Evolutionary conservation across 2,888 invertebrate species (phyloP).

Genomic region (Dryadula phaetusa): DNA sequence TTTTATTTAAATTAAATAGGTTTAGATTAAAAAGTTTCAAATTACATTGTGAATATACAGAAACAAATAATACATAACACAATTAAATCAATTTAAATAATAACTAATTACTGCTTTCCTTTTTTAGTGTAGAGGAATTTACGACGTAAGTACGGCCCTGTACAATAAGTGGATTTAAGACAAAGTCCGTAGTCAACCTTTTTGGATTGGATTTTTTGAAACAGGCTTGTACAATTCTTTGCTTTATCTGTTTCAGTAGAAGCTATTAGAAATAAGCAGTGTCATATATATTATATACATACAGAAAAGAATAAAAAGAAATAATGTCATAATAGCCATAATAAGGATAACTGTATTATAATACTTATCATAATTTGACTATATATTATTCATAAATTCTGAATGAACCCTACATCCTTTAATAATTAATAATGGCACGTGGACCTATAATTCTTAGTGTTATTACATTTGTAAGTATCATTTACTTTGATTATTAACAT

Average conservation of each 20-base stretch:
- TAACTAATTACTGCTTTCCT: too few relatives aligned
- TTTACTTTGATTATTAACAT: too few relatives aligned
- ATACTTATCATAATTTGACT: too few relatives aligned
- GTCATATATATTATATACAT: neutral
- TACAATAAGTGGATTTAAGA: neutral
- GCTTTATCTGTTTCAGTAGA: neutral
- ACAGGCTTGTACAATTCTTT: neutral
- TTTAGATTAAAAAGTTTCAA: too few relatives aligned
- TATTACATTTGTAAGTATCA: constrained; percentile 19
- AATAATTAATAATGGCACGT: constrained; percentile 1
- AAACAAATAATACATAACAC: neutral
- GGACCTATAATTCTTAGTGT: constrained; percentile 7
- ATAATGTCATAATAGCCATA: neutral
- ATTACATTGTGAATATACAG: too few relatives aligned
- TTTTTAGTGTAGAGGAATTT: too few relatives aligned
- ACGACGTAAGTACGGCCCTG: neutral
- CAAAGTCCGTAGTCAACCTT: constrained; percentile 1
- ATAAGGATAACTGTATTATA: neutral
- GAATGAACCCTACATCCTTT: neutral
- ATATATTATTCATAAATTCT: too few relatives aligned
- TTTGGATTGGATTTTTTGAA: neutral
- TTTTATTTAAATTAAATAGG: too few relatives aligned
- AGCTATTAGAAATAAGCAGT: neutral
- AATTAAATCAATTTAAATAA: neutral
- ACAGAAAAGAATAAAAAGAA: neutral